These are phyloP conservation scores for Numenius phaeopus DNA, from an alignment of 2,797 vertebrate species.

Conservation along the genomic window DNA sequence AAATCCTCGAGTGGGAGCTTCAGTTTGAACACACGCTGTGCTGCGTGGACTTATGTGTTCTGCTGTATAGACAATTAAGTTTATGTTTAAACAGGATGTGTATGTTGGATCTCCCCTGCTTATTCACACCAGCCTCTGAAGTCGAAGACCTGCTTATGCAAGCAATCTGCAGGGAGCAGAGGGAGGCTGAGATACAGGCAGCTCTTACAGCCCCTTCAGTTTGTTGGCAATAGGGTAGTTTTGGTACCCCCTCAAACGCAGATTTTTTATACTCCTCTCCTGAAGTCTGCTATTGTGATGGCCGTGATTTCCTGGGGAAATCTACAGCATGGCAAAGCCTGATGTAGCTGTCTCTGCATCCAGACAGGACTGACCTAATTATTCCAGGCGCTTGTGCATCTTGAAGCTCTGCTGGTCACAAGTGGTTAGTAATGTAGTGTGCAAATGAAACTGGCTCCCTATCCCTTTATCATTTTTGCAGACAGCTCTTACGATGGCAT, in stretches of 20 bases:
- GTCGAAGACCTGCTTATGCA: neutral
- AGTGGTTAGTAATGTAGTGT: neutral
- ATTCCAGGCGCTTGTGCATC: neutral
- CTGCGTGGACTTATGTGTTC: neutral
- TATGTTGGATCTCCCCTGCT: neutral
- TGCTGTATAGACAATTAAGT: neutral
- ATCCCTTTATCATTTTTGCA: neutral
- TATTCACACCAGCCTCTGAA: neutral
- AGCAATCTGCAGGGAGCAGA: neutral
- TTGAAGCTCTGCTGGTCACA: constrained; percentile 10
- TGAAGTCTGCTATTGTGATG: neutral
- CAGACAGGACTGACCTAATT: constrained; percentile 31
- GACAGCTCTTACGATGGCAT: neutral
- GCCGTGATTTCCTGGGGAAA: neutral
- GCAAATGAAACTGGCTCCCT: neutral
- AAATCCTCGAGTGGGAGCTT: neutral
- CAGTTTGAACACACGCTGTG: neutral
- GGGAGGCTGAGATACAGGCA: neutral
- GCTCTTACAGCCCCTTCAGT: neutral
- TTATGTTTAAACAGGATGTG: neutral
- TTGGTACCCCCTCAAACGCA: neutral
- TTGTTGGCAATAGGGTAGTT: neutral
- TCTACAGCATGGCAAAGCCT: neutral
- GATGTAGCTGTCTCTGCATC: neutral
- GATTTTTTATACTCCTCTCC: neutral